Percentiles rank a stretch among this genome's conserved stretches.
Conservation (phyloP, 2,888 invertebrate species). For the Nomada fucata region DNA sequence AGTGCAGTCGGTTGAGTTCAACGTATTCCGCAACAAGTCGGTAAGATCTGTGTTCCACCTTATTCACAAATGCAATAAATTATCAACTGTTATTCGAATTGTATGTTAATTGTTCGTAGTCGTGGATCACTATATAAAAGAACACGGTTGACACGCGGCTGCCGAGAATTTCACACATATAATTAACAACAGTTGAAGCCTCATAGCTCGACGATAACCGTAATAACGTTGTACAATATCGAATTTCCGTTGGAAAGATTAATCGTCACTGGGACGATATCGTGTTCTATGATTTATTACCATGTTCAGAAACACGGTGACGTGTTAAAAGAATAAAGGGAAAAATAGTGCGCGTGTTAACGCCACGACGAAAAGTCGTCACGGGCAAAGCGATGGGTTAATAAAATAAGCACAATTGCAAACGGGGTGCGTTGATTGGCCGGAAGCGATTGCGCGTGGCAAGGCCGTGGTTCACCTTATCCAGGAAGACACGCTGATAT, state of each 20-base stretch:
- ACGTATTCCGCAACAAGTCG: slow-evolving; percentile 3
- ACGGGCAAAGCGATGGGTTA: slow-evolving; percentile 22
- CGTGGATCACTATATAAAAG: not conserved
- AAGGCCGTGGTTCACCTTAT: slow-evolving; percentile 66
- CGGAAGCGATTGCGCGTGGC: slow-evolving; percentile 60
- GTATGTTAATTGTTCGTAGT: slow-evolving; percentile 17
- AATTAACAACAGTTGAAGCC: slow-evolving; percentile 8
- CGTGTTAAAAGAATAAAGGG: not conserved
- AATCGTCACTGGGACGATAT: slow-evolving; percentile 35
- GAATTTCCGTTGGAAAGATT: slow-evolving; percentile 44
- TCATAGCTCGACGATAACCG: slow-evolving; percentile 27
- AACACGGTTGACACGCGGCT: not conserved
- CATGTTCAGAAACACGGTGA: slow-evolving; percentile 11
- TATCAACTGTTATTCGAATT: slow-evolving; percentile 41
- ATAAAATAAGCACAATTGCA: slow-evolving; percentile 43
- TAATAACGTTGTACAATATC: slow-evolving; percentile 41
- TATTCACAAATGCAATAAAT: slow-evolving; percentile 41
- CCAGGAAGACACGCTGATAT: slow-evolving; percentile 57
- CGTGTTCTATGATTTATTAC: slow-evolving; percentile 41
- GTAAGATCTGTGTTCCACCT: slow-evolving; percentile 39
- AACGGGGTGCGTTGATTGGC: slow-evolving; percentile 56
- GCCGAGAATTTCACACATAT: slow-evolving; percentile 10
- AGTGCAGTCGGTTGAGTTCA: not conserved
- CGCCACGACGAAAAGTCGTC: slow-evolving; percentile 11
- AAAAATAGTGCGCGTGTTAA: not conserved